Conservation (phyloP, 2,113 vertebrate species). For the Nerophis lumbriciformis region DNA sequence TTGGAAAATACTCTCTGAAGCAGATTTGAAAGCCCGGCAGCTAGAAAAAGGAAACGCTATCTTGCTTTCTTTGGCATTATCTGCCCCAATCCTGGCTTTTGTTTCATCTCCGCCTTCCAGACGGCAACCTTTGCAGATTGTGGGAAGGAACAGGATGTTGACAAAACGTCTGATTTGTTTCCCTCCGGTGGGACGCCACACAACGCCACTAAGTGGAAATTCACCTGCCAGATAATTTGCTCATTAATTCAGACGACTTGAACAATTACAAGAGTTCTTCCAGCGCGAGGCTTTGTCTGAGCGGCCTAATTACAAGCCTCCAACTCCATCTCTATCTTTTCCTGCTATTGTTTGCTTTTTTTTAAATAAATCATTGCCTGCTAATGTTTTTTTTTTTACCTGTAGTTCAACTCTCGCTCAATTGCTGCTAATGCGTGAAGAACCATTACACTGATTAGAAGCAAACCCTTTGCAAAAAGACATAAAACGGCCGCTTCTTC, state of each 20-base stretch:
- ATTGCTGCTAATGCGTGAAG: not conserved
- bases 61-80: too few species aligned
- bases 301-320: conserved; percentile 34
- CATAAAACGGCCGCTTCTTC: too few species aligned
- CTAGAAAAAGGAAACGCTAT: too few species aligned
- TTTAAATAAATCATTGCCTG: conserved; percentile 29
- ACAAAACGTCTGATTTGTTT: conserved; percentile 1
- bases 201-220: conserved; percentile 31
- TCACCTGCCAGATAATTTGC: conserved; percentile 51
- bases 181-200: conserved; percentile 16
- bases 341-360: conserved; percentile 19
- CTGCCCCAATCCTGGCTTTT: too few species aligned
- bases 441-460: not conserved
- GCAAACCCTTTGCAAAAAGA: too few species aligned
- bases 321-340: conserved; percentile 29
- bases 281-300: conserved; percentile 40
- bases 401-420: conserved; percentile 13
- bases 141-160: too few species aligned
- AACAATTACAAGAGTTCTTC: conserved; percentile 50
- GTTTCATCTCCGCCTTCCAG: too few species aligned
- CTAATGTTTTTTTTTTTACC: conserved; percentile 14
- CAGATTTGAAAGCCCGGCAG: too few species aligned
- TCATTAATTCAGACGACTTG: conserved; percentile 49
- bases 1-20: too few species aligned
- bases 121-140: too few species aligned